Conservation (phyloP, 2,113 vertebrate genomes). For the Rallus limicola region DNA sequence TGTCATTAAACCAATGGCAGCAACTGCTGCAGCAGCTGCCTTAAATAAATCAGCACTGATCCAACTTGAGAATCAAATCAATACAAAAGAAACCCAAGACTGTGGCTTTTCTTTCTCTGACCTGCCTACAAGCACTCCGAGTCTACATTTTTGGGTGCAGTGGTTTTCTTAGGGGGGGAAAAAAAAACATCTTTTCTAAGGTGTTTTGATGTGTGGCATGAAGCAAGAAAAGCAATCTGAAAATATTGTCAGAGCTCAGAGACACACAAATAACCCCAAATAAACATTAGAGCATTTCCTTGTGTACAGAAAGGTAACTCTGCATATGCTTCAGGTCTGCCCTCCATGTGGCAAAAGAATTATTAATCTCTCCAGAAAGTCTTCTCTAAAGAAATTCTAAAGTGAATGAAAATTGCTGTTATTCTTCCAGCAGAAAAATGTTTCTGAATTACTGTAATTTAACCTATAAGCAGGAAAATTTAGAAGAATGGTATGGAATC, state of each 20-base stretch:
- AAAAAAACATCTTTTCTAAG: neutral
- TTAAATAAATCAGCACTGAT: neutral
- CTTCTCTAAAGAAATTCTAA: neutral
- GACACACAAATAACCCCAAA: neutral
- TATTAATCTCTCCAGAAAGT: neutral
- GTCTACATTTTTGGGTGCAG: neutral
- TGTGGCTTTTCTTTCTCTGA: neutral
- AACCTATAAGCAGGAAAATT: neutral
- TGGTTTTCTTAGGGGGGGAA: neutral
- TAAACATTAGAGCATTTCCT: neutral
- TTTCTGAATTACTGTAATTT: neutral
- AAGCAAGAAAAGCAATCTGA: constrained; percentile 11
- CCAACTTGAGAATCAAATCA: neutral
- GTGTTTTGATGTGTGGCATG: neutral
- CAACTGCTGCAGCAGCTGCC: neutral
- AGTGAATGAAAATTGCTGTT: neutral
- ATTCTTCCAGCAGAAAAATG: neutral
- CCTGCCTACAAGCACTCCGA: neutral
- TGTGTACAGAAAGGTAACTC: neutral
- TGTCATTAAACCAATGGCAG: neutral
- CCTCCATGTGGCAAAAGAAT: neutral
- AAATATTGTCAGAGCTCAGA: neutral
- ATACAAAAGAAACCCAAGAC: neutral
- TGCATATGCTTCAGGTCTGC: neutral
- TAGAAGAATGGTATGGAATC: neutral